Evolutionary conservation across 2,888 invertebrate genomes (phyloP).

Genomic region (Pyrocoelia pectoralis): DNA sequence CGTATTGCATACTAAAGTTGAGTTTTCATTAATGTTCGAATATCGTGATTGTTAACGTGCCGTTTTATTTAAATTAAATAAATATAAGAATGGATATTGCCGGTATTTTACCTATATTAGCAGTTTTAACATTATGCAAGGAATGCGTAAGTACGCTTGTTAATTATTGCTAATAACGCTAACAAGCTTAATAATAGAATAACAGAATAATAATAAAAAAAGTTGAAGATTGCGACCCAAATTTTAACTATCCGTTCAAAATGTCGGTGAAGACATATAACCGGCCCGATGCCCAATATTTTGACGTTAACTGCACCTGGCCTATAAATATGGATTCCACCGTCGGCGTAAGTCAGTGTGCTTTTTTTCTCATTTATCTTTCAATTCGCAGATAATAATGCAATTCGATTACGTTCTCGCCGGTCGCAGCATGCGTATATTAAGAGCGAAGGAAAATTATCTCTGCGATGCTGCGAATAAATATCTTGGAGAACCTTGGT

Average conservation of each 20-base stretch:
- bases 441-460: slow-evolving; percentile 12
- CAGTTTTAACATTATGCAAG: background rate
- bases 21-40: background rate
- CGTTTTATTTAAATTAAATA: no score
- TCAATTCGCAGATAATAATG: background rate
- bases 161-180: background rate
- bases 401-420: slow-evolving; percentile 4
- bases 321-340: slow-evolving; percentile 2
- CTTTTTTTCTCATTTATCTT: background rate
- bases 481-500: slow-evolving; percentile 20
- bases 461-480: slow-evolving; percentile 13
- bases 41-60: background rate
- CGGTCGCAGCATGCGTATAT: background rate
- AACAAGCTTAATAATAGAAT: background rate
- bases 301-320: slow-evolving; percentile 7
- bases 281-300: slow-evolving; percentile 8
- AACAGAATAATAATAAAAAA: slow-evolving; percentile 1
- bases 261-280: background rate
- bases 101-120: background rate
- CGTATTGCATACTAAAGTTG: no score
- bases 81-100: background rate
- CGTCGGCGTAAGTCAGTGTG: background rate
- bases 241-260: slow-evolving; percentile 3
- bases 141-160: background rate
- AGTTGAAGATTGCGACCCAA: background rate